phyloP scores from a whole-genome alignment of 2,888 invertebrate genomes.

The Lysandra coridon region DNA sequence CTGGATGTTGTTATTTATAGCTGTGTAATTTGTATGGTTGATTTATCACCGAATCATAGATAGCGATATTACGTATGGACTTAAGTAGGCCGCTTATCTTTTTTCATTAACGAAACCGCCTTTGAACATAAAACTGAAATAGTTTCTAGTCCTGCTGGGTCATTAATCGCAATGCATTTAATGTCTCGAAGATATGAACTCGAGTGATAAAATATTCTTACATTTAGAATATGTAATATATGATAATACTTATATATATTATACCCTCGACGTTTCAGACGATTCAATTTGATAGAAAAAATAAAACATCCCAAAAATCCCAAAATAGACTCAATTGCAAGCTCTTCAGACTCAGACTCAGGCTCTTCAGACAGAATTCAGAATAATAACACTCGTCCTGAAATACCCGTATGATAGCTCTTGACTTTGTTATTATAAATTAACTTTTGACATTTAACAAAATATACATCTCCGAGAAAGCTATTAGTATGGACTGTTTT shows the following conservation, averaged over 20 bases:
- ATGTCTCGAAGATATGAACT: background rate
- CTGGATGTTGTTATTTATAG: slow-evolving; percentile 69
- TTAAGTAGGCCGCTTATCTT: slow-evolving; percentile 13
- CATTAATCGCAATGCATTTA: slow-evolving; percentile 3
- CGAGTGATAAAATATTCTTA: too few relatives aligned
- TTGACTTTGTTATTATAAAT: background rate
- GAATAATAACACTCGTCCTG: background rate
- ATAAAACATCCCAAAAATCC: background rate
- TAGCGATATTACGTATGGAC: slow-evolving; percentile 39
- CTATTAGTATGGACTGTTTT: slow-evolving; percentile 14
- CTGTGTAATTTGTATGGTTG: slow-evolving; percentile 64
- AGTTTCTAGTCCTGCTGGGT: background rate
- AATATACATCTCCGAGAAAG: background rate
- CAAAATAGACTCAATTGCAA: background rate
- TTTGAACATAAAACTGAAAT: slow-evolving; percentile 23
- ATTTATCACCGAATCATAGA: slow-evolving; percentile 54
- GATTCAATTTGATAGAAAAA: background rate
- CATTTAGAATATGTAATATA: too few relatives aligned
- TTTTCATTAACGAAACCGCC: slow-evolving; percentile 26
- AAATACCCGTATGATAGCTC: background rate
- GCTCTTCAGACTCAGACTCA: background rate
- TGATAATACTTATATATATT: too few relatives aligned
- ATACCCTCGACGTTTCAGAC: background rate
- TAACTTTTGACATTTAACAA: background rate
- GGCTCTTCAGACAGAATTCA: background rate